Conservation (phyloP, 1,140 invertebrate genomes). For the Sipha flava region DNA sequence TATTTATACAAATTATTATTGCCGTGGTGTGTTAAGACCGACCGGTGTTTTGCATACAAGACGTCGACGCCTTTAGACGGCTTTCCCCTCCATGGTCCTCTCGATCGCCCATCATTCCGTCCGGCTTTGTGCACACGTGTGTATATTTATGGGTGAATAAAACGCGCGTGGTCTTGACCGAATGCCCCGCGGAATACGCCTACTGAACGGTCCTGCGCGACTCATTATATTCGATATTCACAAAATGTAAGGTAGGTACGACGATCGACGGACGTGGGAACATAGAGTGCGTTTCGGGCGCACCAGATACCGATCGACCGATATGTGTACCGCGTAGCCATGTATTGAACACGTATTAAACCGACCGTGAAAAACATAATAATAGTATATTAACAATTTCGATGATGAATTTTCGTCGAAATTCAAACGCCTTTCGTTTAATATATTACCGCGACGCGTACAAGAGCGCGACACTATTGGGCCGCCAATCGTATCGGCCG, state of each 20-base stretch:
- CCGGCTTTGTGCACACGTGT: no score
- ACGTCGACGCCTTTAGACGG: neutral
- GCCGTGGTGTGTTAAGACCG: neutral
- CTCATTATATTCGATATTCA: neutral
- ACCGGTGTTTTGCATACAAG: neutral
- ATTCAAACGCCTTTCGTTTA: no score
- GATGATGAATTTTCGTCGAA: no score
- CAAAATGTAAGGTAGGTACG: no score
- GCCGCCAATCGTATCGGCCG: no score
- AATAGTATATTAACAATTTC: no score
- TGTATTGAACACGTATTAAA: no score
- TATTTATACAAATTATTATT: slow-evolving; percentile 6
- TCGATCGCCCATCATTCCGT: neutral
- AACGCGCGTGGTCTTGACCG: neutral
- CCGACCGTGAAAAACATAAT: no score
- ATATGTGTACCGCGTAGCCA: no score
- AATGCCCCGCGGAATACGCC: neutral
- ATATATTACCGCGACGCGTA: no score
- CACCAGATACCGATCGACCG: neutral
- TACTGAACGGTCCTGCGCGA: neutral
- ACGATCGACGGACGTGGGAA: neutral
- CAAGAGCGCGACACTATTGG: no score
- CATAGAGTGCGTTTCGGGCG: neutral
- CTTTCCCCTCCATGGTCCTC: neutral
- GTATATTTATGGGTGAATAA: no score